Conservation (phyloP, 35 echinoderm and acorn worm genomes). For the Ophiothrix spiculata region DNA sequence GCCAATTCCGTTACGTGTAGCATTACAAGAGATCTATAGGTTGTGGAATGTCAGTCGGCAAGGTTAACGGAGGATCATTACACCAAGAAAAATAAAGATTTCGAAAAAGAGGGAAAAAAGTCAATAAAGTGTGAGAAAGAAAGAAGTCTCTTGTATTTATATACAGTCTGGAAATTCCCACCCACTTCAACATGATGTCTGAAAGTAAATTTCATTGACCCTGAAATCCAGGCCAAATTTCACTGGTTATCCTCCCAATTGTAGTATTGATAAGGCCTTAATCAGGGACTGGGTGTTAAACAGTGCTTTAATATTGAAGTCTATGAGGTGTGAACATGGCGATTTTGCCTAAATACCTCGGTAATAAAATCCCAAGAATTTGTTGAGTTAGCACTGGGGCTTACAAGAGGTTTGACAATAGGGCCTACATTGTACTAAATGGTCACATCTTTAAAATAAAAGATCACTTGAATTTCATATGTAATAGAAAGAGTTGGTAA, state of each 20-base stretch:
- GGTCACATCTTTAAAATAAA: no score
- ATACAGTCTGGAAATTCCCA: not conserved
- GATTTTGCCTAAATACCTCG: not conserved
- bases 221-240: not conserved
- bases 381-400: not conserved
- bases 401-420: not conserved
- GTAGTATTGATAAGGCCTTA: not conserved
- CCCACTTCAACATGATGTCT: not conserved
- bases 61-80: slow-evolving; percentile 3
- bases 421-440: no score
- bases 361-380: not conserved
- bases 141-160: not conserved
- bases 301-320: not conserved
- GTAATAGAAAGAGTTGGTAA: no score
- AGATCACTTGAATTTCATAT: no score
- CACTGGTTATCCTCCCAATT: not conserved
- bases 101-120: not conserved
- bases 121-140: not conserved
- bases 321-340: not conserved
- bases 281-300: not conserved
- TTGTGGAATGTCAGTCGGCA: not conserved
- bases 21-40: not conserved
- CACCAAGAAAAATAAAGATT: not conserved
- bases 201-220: not conserved
- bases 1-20: not conserved